These are phyloP conservation scores for Eretmocerus hayati DNA, from an alignment of 2,888 invertebrate genomes.

Conservation along the genomic window DNA sequence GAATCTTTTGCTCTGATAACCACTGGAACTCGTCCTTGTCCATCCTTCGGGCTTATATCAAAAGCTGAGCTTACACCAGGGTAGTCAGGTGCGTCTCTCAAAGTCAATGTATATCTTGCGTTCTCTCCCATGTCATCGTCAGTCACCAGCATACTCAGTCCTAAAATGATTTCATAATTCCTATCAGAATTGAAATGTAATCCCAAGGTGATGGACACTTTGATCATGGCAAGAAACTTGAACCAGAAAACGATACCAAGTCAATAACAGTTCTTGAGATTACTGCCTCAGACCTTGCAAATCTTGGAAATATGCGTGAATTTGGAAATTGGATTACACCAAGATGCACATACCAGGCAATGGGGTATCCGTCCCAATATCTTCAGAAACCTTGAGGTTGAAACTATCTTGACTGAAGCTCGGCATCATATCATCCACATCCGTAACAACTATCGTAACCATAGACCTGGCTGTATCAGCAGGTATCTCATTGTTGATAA, in stretches of 20 bases:
- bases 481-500: constrained; percentile 64
- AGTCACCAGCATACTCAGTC: constrained; percentile 65
- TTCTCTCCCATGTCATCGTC: constrained; percentile 70
- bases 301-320: too few species aligned
- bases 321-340: too few species aligned
- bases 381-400: constrained; percentile 68
- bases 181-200: not conserved
- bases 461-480: constrained; percentile 62
- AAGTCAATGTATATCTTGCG: constrained; percentile 59
- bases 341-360: constrained; percentile 47
- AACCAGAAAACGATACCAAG: not conserved
- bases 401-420: constrained; percentile 62
- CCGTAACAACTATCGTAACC: constrained; percentile 71
- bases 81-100: constrained; percentile 52
- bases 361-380: constrained; percentile 63
- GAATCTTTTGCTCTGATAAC: constrained; percentile 65
- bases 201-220: too few species aligned
- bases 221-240: too few species aligned
- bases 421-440: constrained; percentile 71
- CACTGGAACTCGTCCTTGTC: constrained; percentile 67
- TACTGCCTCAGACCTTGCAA: too few species aligned
- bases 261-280: too few species aligned
- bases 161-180: constrained; percentile 37
- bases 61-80: constrained; percentile 41
- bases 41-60: constrained; percentile 58